These are phyloP conservation scores for Paramormyrops kingsleyae DNA, from an alignment of 2,113 vertebrate genomes.

Conservation along the genomic window DNA sequence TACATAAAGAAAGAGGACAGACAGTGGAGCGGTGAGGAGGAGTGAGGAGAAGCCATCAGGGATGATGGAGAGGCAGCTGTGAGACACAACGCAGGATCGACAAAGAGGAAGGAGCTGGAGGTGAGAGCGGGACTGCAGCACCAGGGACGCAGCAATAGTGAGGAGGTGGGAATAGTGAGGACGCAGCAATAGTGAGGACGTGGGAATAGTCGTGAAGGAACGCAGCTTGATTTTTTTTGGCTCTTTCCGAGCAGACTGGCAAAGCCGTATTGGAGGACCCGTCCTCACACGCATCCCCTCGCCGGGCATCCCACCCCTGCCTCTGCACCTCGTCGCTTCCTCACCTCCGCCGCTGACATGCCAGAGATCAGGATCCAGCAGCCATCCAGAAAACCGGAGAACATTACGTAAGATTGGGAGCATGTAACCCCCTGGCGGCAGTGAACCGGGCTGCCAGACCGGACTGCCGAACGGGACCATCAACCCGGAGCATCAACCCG, in stretches of 20 bases:
- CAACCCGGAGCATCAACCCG: not conserved
- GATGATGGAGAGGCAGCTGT: not conserved
- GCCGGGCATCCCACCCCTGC: not conserved
- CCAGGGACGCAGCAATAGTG: not conserved
- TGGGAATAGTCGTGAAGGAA: not conserved
- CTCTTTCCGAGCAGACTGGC: not conserved
- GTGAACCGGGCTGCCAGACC: not conserved
- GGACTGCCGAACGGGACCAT: not conserved
- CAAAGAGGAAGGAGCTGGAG: not conserved
- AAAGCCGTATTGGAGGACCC: not conserved
- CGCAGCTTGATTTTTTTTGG: not conserved
- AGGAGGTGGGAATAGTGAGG: not conserved
- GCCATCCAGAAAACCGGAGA: slow-evolving; percentile 14
- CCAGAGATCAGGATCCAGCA: slow-evolving; percentile 16
- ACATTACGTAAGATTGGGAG: slow-evolving; percentile 13
- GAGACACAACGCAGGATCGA: not conserved
- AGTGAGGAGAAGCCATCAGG: not conserved
- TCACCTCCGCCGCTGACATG: slow-evolving; percentile 23
- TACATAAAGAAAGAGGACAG: not conserved
- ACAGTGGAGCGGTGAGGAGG: not conserved
- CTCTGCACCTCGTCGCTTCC: slow-evolving; percentile 32
- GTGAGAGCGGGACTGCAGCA: not conserved
- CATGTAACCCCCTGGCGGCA: not conserved
- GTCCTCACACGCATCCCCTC: not conserved
- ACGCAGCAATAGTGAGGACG: not conserved